These are phyloP conservation scores for Limnephilus auricula DNA, from an alignment of 2,888 invertebrate species.

Conservation along the genomic window DNA sequence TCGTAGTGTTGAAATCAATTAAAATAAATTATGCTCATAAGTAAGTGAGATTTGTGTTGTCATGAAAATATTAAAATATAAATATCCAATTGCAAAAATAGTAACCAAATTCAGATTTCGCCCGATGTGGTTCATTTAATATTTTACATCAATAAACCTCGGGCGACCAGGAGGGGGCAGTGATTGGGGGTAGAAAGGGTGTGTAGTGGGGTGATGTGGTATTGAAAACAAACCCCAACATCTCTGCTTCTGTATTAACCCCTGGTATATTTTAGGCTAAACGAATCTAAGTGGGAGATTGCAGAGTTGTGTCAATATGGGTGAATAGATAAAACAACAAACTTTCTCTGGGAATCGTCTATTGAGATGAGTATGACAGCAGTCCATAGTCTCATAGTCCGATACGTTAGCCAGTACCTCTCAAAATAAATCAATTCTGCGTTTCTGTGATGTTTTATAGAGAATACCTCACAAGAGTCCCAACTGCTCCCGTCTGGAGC, in stretches of 20 bases:
- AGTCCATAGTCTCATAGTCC: neutral
- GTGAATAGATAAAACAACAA: slow-evolving; percentile 61
- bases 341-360: slow-evolving; percentile 52
- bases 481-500: too few relatives aligned
- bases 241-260: slow-evolving; percentile 8
- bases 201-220: neutral
- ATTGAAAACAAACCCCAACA: slow-evolving; percentile 5
- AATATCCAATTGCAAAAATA: neutral
- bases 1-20: too few relatives aligned
- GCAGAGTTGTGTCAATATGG: slow-evolving; percentile 57
- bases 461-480: too few relatives aligned
- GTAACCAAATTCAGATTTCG: neutral
- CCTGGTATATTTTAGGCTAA: slow-evolving; percentile 45
- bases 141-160: neutral
- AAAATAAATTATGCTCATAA: too few relatives aligned
- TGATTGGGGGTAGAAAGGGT: neutral
- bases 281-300: slow-evolving; percentile 52
- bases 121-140: slow-evolving; percentile 11
- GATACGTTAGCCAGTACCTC: neutral
- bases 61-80: neutral
- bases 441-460: too few relatives aligned
- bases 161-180: neutral
- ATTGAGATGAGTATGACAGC: neutral
- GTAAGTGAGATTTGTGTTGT: too few relatives aligned
- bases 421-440: too few relatives aligned